Base-by-base conservation (phyloP, 1,140 invertebrate species). In the Charaxes varanes region DNA sequence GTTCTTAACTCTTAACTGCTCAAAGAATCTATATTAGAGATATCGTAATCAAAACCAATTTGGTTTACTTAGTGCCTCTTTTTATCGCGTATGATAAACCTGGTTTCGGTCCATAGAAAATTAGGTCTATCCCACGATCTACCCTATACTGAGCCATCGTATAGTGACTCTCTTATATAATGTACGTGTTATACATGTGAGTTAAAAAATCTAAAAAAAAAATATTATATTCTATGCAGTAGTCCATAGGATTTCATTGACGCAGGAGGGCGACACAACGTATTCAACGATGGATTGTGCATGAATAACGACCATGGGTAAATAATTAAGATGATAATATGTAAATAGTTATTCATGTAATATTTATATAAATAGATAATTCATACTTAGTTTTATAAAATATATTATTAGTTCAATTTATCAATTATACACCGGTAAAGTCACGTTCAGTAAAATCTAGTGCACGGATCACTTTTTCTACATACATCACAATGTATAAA, bases 391-490 rank as follows among this genome's bases (percentile, higher is more conserved):
- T 54, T 45, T 50, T 55, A 45, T 53, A 58, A 50, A 58, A 56
- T 48, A 49, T 50, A 49, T 55, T 57, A 61, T 54, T 24, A 21
- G 52, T 62, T 62, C 47, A 41, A 58, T 56, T 60, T 56, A 44
- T 51, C 37, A 62, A 36, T 21, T 67, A 56, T 61, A 68, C 67
- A 68, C 62, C 33, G 58, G 46, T 62, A 44, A 48, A 49, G 54
- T 61, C 62, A 53, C 37, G 24, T 28, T 63, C 56, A 56, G 53
- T 56, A 62, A 61, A 60, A 58, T 58, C 34, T 66, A 61, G 45
- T 66, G 64, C 64, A 70, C 66, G 16, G 42, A 46, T 61, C 59
- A 70, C 59, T 53, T 70, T 67, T 67, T 60, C 57, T 62, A 63
- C 38, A 47, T 62, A 64, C 47, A 52, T 59, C 45, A 41, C 26